Base-by-base conservation (phyloP, 1,140 invertebrate species). In the Chelonus insularis region DNA sequence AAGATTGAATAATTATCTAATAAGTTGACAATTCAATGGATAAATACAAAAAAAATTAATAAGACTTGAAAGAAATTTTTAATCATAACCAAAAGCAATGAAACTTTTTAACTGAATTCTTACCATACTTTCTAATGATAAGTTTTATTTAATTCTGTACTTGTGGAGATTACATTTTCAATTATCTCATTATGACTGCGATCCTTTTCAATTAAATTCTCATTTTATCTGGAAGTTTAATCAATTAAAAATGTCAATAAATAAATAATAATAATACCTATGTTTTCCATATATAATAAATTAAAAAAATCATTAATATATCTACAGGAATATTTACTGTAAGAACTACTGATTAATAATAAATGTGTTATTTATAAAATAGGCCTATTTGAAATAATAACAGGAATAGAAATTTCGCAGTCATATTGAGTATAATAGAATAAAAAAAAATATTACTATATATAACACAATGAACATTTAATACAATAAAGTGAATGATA, bases 121-220 rank as follows among this genome's bases (percentile, higher is more conserved):
- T n/a, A n/a, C 37, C 8, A 39, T 11, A 39, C 37, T 12, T 4
- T 12, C n/a, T 14, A 11, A 14, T 39, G n/a, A 8, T 39, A 39
- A 14, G 12, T 39, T 18, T 37, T 18, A 34, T 16, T 8, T 23
- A n/a, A n/a, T 32, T 34, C 59, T 39, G 29, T 54, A 54, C 39
- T 52, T 52, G 48, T 60, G 37, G 54, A 45, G 59, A 60, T 11
- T 32, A 60, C 37, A n/a, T n/a, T n/a, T n/a, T n/a, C n/a, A n/a
- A 52, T 54, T 45, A 9, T 23, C 25, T 60, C 51, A 60, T 60
- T 25, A 34, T 54, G 59, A 60, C 29, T 36, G 51, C 25, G 29
- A 56, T 9, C 4, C 12, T 56, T 41, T 41, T n/a, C n/a, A n/a
- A n/a, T n/a, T n/a, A n/a, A n/a, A n/a, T 41, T 56, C 14, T 20